Evolutionary conservation across 1,140 invertebrate genomes (phyloP).

Genomic region (Drosophila lacteicornis): DNA sequence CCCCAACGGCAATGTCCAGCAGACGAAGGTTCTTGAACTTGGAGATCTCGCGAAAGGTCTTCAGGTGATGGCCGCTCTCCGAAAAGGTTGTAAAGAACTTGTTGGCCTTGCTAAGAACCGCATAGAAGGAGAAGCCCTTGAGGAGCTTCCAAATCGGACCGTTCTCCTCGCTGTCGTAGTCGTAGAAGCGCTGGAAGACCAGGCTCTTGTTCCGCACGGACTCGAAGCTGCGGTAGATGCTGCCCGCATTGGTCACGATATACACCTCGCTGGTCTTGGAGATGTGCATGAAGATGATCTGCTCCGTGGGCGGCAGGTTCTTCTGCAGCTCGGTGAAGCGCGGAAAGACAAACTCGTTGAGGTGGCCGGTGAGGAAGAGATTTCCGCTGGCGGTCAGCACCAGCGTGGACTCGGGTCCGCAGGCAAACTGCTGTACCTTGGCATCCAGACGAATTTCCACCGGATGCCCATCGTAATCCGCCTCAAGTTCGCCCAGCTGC

Average conservation of each 20-base stretch:
- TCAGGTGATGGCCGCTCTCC: conserved; percentile 83
- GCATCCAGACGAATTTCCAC: conserved; percentile 73
- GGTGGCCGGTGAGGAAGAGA: conserved; percentile 72
- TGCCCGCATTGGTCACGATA: conserved; percentile 81
- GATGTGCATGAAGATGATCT: conserved; percentile 84
- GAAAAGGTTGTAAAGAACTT: conserved; percentile 84
- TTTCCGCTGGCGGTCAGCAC: conserved; percentile 77
- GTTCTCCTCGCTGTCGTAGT: conserved; percentile 84
- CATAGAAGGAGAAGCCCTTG: conserved; percentile 78
- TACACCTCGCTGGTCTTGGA: conserved; percentile 83
- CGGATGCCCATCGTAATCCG: conserved; percentile 65
- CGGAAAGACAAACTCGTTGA: conserved; percentile 81
- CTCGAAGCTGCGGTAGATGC: conserved; percentile 80
- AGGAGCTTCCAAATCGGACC: conserved; percentile 83
- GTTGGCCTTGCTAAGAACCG: conserved; percentile 79
- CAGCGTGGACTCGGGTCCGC: conserved; percentile 75
- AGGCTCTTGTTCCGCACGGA: conserved; percentile 78
- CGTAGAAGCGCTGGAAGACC: conserved; percentile 82
- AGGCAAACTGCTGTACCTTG: conserved; percentile 70
- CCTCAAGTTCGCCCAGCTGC: conserved; percentile 67
- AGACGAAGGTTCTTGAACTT: conserved; percentile 81
- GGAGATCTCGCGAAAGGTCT: conserved; percentile 84
- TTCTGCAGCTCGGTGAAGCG: conserved; percentile 80
- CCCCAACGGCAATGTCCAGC: conserved; percentile 79
- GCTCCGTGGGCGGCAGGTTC: conserved; percentile 74